Percentiles rank a stretch among this genome's conserved stretches.
Conservation (phyloP, 1,140 invertebrate genomes). For the Diplogasteroides magnus region DNA sequence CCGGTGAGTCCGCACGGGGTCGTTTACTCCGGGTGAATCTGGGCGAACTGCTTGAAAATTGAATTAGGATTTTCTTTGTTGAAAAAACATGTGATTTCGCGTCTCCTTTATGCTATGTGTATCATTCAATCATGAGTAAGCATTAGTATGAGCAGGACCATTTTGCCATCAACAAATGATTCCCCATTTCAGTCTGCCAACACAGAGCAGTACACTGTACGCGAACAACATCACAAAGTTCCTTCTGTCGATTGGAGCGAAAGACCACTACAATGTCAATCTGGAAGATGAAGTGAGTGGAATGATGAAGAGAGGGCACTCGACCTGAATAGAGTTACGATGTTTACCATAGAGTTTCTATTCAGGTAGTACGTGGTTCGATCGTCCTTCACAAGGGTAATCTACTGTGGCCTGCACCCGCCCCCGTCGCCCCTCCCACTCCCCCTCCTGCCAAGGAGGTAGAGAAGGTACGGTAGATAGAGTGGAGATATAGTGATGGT, state of each 20-base stretch:
- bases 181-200: constrained; percentile 66
- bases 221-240: constrained; percentile 85
- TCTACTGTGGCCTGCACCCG: constrained; percentile 72
- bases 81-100: background rate
- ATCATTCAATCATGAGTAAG: too few relatives aligned
- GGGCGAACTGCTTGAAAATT: too few relatives aligned
- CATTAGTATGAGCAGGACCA: too few relatives aligned
- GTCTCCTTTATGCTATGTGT: too few relatives aligned
- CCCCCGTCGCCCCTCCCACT: constrained; percentile 56
- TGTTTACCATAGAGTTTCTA: background rate
- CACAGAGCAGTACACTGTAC: constrained; percentile 78
- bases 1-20: background rate
- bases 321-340: too few relatives aligned
- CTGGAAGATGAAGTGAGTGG: constrained; percentile 28
- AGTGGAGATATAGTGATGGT: too few relatives aligned
- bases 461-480: constrained; percentile 6
- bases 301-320: too few relatives aligned
- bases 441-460: constrained; percentile 53
- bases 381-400: constrained; percentile 72
- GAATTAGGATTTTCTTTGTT: background rate
- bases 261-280: constrained; percentile 25
- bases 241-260: constrained; percentile 69
- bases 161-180: too few relatives aligned
- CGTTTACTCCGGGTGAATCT: too few relatives aligned
- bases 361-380: constrained; percentile 72